Evolutionary conservation across 2,888 invertebrate species (phyloP).

Genomic region (Tipula vernalis): DNA sequence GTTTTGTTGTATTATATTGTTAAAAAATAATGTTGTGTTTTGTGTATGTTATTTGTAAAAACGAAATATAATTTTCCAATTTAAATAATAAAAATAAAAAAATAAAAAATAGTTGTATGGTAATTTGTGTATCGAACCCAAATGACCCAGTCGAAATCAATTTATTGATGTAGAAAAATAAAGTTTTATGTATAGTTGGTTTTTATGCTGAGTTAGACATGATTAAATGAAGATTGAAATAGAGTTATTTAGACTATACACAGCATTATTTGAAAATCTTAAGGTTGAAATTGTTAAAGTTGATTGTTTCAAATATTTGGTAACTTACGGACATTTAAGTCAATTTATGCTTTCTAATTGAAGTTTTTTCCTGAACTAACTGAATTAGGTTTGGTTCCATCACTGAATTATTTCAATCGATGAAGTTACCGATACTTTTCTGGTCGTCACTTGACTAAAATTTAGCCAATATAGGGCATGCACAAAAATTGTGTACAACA

Average conservation of each 20-base stretch:
- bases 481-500: too few species aligned
- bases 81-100: background rate
- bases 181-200: background rate
- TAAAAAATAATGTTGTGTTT: background rate
- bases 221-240: background rate
- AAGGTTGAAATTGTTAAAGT: too few species aligned
- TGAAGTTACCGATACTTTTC: too few species aligned
- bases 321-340: too few species aligned
- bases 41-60: background rate
- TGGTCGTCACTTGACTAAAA: too few species aligned
- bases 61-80: background rate
- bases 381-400: too few species aligned
- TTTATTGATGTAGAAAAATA: slow-evolving; percentile 4
- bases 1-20: background rate
- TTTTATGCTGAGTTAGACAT: background rate
- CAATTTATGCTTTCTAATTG: too few species aligned
- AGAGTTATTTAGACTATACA: background rate
- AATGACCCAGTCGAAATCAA: background rate
- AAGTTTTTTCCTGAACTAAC: too few species aligned
- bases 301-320: too few species aligned
- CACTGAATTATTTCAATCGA: too few species aligned
- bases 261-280: too few species aligned
- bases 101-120: background rate
- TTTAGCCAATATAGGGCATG: too few species aligned
- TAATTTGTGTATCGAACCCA: background rate